Evolutionary conservation across 2,888 invertebrate genomes (phyloP).

Genomic region (Luperina nickerlii): DNA sequence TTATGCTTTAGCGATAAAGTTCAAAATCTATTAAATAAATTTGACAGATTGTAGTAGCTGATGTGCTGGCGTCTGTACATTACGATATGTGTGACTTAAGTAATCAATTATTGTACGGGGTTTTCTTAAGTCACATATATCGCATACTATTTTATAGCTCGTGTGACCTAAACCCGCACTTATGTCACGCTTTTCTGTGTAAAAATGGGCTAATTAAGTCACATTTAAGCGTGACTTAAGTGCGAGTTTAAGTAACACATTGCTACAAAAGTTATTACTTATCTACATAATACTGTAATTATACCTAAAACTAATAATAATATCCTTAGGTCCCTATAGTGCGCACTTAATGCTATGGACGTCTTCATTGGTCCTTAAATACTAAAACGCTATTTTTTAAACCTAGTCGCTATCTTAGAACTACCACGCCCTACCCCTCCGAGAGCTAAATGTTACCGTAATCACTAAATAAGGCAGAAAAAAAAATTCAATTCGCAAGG

Average conservation of each 20-base stretch:
- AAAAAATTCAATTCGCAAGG: background rate
- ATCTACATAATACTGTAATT: background rate
- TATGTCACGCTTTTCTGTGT: too few relatives aligned
- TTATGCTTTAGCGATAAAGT: too few relatives aligned
- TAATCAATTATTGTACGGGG: too few relatives aligned
- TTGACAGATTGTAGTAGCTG: too few relatives aligned
- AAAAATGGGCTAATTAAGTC: too few relatives aligned
- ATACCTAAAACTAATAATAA: background rate
- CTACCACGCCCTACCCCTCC: slow-evolving; percentile 42
- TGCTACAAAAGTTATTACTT: background rate
- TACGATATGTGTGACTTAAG: too few relatives aligned
- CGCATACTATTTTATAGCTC: background rate
- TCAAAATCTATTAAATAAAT: too few relatives aligned
- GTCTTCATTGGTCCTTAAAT: background rate
- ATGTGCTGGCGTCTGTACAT: too few relatives aligned
- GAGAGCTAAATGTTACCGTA: slow-evolving; percentile 51
- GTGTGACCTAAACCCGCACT: background rate
- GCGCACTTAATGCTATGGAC: slow-evolving; percentile 12
- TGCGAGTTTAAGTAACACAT: background rate
- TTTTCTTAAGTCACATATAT: too few relatives aligned
- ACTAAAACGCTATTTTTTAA: slow-evolving; percentile 32
- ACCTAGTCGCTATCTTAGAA: slow-evolving; percentile 45
- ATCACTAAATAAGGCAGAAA: slow-evolving; percentile 19
- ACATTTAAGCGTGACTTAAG: background rate
- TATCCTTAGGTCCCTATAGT: slow-evolving; percentile 32